Base-by-base conservation (phyloP, 2,888 invertebrate species). In the Orthosia gothica region DNA sequence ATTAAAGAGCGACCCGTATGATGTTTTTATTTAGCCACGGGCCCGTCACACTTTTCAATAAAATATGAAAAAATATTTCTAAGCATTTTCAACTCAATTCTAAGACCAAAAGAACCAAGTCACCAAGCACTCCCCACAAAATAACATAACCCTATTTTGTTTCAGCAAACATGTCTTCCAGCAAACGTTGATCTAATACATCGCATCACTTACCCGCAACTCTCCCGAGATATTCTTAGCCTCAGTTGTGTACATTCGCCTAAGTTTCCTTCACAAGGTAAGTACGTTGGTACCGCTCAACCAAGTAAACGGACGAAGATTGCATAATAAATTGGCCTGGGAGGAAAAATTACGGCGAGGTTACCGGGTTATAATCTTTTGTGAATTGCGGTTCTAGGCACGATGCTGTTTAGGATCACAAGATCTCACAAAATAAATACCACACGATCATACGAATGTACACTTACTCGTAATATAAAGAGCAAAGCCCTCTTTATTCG, bases 251-350 rank as follows among this genome's bases (percentile, higher is more conserved):
- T 82, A 70, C 67, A 55, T 49, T 65, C 54, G 18, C 23, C 71
- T 61, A 78, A 74, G 71, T 67, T 79, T 40, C 57, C 73, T 81
- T 58, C 67, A 82, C 74, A 69, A 66, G 68, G 79, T 69, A 74
- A 81, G 76, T 77, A 55, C 49, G 57, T 54, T 40, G 65, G 61
- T 81, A 64, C 76, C 63, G 63, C 74, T 78, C 45, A 71, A 49
- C 74, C 65, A 63, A 76, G 79, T 74, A 71, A 82, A 82, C 66
- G 68, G 71, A 79, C 74, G 40, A 47, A 82, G 68, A 82, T 82
- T 82, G 81, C 79, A 82, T 82, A 79, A 72, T 82, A 82, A 82
- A 82, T 79, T 82, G 79, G 69, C 55, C 26, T 64, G 71, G n/a
- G 54, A 79, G 40, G 54, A 58, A 73, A 78, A 82, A 58, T 67